Evolutionary conservation across 2,797 vertebrate genomes (phyloP), one percentile per base, ranked within the genome.

Genomic region (Artibeus lituratus): DNA sequence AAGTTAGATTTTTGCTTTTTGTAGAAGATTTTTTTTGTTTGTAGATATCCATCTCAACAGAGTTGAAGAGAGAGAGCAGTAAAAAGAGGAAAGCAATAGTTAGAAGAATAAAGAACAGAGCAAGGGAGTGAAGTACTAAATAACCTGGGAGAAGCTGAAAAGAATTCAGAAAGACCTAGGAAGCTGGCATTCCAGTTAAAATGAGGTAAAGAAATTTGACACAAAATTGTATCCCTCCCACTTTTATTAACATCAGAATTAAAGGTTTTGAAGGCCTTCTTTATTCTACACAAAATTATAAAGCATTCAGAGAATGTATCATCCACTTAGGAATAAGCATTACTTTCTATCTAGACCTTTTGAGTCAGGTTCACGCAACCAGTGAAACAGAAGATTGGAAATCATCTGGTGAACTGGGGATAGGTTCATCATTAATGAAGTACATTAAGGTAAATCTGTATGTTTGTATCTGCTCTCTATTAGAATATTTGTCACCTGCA

Each of bases 1-100:
- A 88, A 95, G 90, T 95, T 95, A 89, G 55, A 91, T 87, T 94
- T 97, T 97, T 96, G 85, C 95, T 88, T 97, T 96, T 67, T 74
- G 96, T 90, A 96, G 94, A 96, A 96, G 94, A 96, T 87, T 96
- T 91, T 96, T 96, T 74, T 91, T 96, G 77, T 49, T 24, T 84
- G 2, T 69, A 87, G 53, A 89, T 87, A 67, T 59, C 32, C 93
- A 94, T 96, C 86, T 97, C 32, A 94, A 76, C 44, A 78, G 44
- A 91, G 94, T 77, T 96, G 55, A 95, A 97, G 72, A 3, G 10
- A 37, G 49, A 53, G 42, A 35, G 14, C 47, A 29, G 1, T 72
- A 2, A 16, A 78, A 78, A 76, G 83, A 14, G 87, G 87, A 77
- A 91, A 59, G 19, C 14, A 72, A 67, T 26, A n/a, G 62, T 78